These are phyloP conservation scores for Brachylomia viminalis DNA, from an alignment of 2,888 invertebrate genomes.

Conservation along the genomic window DNA sequence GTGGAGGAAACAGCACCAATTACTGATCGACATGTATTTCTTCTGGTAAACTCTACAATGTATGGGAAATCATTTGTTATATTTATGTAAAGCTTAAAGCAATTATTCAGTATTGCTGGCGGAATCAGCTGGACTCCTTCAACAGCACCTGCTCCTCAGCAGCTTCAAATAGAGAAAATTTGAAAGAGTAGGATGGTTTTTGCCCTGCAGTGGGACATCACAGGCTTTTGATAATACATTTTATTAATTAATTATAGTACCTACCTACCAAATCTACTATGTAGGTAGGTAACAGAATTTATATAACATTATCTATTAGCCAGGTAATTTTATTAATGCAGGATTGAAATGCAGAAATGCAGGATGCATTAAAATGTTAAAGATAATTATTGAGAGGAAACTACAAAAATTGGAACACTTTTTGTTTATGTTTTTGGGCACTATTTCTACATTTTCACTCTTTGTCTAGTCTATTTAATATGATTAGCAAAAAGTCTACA, in stretches of 20 bases:
- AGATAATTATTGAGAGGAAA: not conserved
- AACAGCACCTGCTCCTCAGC: not conserved
- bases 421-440: not conserved
- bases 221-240: not conserved
- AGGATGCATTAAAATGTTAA: slow-evolving; percentile 1
- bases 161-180: not conserved
- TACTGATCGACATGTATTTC: slow-evolving; percentile 46
- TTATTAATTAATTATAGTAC: not conserved
- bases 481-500: not conserved
- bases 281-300: not conserved
- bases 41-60: slow-evolving; percentile 22
- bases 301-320: not conserved
- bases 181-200: too few relatives aligned
- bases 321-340: not conserved
- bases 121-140: not conserved
- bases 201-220: not conserved
- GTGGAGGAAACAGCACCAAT: slow-evolving; percentile 53
- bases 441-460: not conserved
- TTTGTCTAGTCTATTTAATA: not conserved
- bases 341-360: too few relatives aligned
- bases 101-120: not conserved
- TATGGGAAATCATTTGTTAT: slow-evolving; percentile 1
- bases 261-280: not conserved
- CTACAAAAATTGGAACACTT: not conserved
- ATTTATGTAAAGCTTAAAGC: not conserved